These are phyloP conservation scores for Peromyscus leucopus DNA, from an alignment of 2,113 vertebrate species.

Conservation along the genomic window DNA sequence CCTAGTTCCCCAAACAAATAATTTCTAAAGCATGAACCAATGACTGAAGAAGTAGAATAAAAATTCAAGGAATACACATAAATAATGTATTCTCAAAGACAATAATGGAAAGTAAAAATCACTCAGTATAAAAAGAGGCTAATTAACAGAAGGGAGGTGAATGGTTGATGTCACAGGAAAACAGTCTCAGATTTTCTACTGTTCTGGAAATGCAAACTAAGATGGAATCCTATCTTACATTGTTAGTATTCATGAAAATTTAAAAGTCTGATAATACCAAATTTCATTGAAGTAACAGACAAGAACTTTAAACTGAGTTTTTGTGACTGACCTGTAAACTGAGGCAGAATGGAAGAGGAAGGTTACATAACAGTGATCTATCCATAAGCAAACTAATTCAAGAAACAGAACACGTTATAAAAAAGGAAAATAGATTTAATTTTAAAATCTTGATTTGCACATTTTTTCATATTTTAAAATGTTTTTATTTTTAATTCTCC, in stretches of 20 bases:
- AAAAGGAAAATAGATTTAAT: neutral
- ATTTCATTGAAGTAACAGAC: neutral
- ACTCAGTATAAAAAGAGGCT: neutral
- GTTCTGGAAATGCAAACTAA: slow-evolving; percentile 6
- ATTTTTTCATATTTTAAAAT: neutral
- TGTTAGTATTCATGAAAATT: neutral
- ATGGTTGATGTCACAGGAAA: neutral
- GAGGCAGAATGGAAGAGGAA: neutral
- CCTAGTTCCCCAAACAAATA: neutral
- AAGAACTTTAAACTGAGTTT: neutral
- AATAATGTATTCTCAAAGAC: neutral
- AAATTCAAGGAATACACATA: neutral
- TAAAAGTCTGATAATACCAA: neutral
- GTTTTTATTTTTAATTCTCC: neutral
- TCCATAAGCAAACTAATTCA: neutral
- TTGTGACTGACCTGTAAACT: neutral
- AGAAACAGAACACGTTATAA: neutral
- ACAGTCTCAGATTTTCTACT: neutral
- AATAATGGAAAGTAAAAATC: neutral
- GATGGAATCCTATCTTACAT: neutral
- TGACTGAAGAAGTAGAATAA: neutral
- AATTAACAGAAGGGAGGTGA: neutral
- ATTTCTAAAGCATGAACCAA: neutral
- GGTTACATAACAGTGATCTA: neutral
- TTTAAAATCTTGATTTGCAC: neutral